These are phyloP conservation scores for Microplitis mediator DNA, from an alignment of 1,140 invertebrate species.

Conservation along the genomic window DNA sequence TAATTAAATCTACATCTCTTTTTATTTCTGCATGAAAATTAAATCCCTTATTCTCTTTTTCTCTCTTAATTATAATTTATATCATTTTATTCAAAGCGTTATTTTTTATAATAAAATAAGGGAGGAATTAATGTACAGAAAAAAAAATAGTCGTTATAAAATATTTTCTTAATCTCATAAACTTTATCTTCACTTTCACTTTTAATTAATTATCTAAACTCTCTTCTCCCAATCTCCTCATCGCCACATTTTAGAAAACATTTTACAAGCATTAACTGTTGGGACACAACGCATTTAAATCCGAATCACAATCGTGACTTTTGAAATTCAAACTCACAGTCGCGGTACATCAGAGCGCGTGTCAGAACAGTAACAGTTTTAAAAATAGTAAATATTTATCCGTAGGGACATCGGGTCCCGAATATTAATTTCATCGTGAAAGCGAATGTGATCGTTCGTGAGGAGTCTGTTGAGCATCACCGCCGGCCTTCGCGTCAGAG, in stretches of 20 bases:
- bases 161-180: not conserved
- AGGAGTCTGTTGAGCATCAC: constrained; percentile 56
- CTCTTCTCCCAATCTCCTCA: not conserved
- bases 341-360: too few relatives aligned
- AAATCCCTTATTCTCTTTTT: not conserved
- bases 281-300: too few relatives aligned
- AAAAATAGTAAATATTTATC: too few relatives aligned
- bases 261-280: too few relatives aligned
- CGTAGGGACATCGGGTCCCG: constrained; percentile 51
- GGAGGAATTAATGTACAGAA: not conserved
- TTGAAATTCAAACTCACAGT: too few relatives aligned
- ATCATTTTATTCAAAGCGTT: not conserved
- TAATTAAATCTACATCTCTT: not conserved
- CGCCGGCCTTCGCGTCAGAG: constrained; percentile 62
- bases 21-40: not conserved
- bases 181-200: not conserved
- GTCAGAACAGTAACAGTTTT: too few relatives aligned
- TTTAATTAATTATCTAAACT: not conserved
- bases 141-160: not conserved
- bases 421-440: constrained; percentile 66
- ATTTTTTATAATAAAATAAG: not conserved
- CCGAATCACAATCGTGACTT: too few relatives aligned
- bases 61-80: not conserved
- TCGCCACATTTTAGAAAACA: too few relatives aligned
- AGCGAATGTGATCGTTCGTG: constrained; percentile 69